A percentile compares a stretch with the other conserved stretches of the same genome.
These are phyloP conservation scores for Rachycentron canadum DNA, from an alignment of 2,797 vertebrate genomes.

Conservation along the genomic window DNA sequence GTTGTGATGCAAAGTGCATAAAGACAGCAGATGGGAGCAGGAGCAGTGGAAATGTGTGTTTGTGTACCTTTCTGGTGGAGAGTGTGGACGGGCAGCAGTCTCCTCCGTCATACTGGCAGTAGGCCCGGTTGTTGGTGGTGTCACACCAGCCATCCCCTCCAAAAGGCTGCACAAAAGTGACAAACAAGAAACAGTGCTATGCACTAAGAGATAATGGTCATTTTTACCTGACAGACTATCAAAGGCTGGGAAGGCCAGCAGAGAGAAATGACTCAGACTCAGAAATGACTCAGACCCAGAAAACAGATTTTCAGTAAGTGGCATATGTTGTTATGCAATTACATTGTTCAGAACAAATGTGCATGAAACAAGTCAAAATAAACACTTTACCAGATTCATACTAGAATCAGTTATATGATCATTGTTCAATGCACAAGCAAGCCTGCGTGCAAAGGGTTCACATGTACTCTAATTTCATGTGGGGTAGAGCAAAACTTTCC, in stretches of 20 bases:
- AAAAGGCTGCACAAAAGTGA: constrained; percentile 88
- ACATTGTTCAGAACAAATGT: constrained; percentile 45
- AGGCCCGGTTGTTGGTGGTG: constrained; percentile 97
- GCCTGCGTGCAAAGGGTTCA: not conserved
- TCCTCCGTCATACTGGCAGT: constrained; percentile 96
- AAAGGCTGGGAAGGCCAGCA: constrained; percentile 1
- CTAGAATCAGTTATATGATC: constrained; percentile 14
- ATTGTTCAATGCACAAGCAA: not conserved
- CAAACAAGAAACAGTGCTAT: constrained; percentile 59
- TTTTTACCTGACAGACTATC: constrained; percentile 30
- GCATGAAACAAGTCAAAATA: constrained; percentile 40
- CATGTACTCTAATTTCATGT: not conserved
- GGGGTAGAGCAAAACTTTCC: not conserved
- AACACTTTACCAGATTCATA: constrained; percentile 26
- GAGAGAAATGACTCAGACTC: constrained; percentile 14
- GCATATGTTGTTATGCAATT: constrained; percentile 27
- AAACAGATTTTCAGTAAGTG: constrained; percentile 48
- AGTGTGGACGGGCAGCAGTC: constrained; percentile 98
- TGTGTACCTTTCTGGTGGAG: constrained; percentile 93
- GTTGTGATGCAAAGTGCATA: constrained; percentile 14
- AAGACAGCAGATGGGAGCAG: constrained; percentile 9
- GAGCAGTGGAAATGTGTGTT: constrained; percentile 31
- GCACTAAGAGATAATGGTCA: not conserved
- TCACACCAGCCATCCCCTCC: constrained; percentile 98
- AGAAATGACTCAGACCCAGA: constrained; percentile 44